Evolutionary conservation across 2,888 invertebrate species (phyloP).

Genomic region (Gari tellinella): DNA sequence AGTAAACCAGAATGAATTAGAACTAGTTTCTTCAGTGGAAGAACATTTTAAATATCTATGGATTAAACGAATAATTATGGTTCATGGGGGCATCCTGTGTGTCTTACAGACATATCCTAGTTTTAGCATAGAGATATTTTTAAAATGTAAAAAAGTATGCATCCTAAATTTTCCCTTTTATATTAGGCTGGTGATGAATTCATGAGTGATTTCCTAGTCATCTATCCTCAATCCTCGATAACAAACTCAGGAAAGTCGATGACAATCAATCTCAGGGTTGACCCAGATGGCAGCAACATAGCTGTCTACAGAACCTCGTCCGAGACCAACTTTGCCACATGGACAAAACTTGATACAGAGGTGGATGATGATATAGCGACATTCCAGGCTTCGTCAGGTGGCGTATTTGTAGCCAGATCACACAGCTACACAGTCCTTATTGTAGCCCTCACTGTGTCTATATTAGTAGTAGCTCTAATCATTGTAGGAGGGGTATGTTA

Average conservation of each 20-base stretch:
- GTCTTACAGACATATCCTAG: neutral
- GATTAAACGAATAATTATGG: too few relatives aligned
- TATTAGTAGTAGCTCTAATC: slow-evolving; percentile 68
- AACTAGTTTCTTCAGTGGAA: too few relatives aligned
- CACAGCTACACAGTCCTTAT: slow-evolving; percentile 71
- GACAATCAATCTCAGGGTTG: slow-evolving; percentile 61
- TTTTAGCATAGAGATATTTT: too few relatives aligned
- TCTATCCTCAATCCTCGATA: slow-evolving; percentile 73
- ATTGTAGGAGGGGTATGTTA: slow-evolving; percentile 71
- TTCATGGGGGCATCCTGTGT: neutral
- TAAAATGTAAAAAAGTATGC: too few relatives aligned
- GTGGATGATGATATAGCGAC: slow-evolving; percentile 68
- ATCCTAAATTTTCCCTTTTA: neutral
- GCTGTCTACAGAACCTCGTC: slow-evolving; percentile 70
- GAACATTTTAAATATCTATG: too few relatives aligned
- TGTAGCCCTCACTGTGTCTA: slow-evolving; percentile 72
- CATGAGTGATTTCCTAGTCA: slow-evolving; percentile 76
- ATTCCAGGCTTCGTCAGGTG: slow-evolving; percentile 72
- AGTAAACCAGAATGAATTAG: too few relatives aligned
- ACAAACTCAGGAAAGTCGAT: slow-evolving; percentile 63
- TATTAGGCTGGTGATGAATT: slow-evolving; percentile 76
- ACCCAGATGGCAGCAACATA: slow-evolving; percentile 58
- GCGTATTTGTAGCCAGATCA: slow-evolving; percentile 77
- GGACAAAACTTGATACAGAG: slow-evolving; percentile 73
- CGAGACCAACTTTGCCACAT: slow-evolving; percentile 65